Conservation (phyloP, 2,113 vertebrate species). For the Fukomys damarensis region DNA sequence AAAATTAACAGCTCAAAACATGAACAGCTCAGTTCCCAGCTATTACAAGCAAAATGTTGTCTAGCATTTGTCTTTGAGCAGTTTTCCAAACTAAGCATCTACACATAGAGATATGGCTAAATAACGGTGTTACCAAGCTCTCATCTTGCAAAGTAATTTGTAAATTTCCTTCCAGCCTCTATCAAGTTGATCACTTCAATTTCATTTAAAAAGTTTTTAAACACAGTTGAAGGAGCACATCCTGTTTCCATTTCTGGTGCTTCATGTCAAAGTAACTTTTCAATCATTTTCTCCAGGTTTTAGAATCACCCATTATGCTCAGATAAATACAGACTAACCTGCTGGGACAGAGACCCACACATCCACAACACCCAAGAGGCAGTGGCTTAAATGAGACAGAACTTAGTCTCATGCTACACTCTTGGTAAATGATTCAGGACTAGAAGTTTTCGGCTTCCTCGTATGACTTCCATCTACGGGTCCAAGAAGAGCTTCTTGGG, state of each 20-base stretch:
- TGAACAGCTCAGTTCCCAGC: background rate
- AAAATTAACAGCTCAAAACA: background rate
- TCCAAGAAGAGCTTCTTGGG: background rate
- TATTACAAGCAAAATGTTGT: background rate
- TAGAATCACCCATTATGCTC: background rate
- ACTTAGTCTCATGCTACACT: background rate
- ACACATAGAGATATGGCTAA: background rate
- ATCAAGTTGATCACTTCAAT: conserved; percentile 37
- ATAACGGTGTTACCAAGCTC: background rate
- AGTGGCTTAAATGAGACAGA: background rate
- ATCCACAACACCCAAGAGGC: background rate
- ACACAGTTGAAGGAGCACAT: background rate
- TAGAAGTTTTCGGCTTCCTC: background rate
- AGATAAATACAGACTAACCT: background rate
- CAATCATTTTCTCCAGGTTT: background rate
- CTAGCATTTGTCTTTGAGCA: background rate
- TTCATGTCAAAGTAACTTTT: background rate
- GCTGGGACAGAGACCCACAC: background rate
- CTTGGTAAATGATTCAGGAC: background rate
- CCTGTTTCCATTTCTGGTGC: background rate
- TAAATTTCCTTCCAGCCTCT: background rate
- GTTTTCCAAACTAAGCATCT: background rate
- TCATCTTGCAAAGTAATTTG: conserved; percentile 10
- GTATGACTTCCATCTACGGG: background rate
- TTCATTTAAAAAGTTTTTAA: conserved; percentile 1